Base-by-base conservation (phyloP, 1,140 invertebrate genomes). In the Ridgeia piscesae region DNA sequence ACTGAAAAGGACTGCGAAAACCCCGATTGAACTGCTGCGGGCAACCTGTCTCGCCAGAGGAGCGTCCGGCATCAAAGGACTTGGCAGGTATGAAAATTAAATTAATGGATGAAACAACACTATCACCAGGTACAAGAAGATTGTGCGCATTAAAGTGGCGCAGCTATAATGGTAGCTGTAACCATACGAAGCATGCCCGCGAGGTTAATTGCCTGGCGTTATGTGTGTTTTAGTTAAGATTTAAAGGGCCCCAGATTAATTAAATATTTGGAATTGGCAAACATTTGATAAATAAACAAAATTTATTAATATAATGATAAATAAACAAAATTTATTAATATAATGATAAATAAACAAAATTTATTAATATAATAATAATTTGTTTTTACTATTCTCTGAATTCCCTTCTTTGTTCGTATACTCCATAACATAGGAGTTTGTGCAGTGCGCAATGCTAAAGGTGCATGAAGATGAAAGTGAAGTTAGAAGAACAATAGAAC, bases 41-140 rank as follows among this genome's bases (percentile, higher is more conserved):
- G 96, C 98, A 89, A 96, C 98, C 34, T 99, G 98, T 96, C 95
- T 99, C 31, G 96, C 98, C 1, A 96, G 98, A 93, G 99, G 98
- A 91, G 97, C 98, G 33, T 97, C 97, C 93, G 98, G 98, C 50
- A 99, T 99, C 94, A 96, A 99, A 94, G 98, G 98, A 0, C 95
- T 99, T 88, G 98, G 97, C 94, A 98, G 97, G 98, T 98, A 96
- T 96, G 95, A 77, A 17, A 77, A 4, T 9, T 9, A 17, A 77
- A 4, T 9, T 9, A 77, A 77, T 77, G 58, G 58, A 77, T 77
- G 42, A 42, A 42, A 6, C 27, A 77, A 21, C 11, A 77, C 2
- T 77, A 21, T 17, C 27, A 77, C 58, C 27, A 42, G 11, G 42
- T 42, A 42, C 27, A 77, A 17, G 58, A 77, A 0, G 58, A 9